These are phyloP conservation scores for Ornithorhynchus anatinus DNA, from an alignment of 2,113 vertebrate genomes.

Conservation along the genomic window DNA sequence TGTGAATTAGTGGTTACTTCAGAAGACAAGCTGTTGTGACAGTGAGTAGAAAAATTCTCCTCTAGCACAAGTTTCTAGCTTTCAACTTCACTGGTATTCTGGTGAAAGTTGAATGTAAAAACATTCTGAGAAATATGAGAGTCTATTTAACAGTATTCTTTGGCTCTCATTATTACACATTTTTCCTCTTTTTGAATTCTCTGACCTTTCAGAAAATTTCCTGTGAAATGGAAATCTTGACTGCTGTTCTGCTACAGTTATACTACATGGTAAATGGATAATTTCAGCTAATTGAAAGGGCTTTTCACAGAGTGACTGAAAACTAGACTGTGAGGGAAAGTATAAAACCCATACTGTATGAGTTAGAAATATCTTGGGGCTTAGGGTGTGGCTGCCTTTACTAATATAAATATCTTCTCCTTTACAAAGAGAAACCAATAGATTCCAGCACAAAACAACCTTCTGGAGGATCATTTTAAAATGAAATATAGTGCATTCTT, in stretches of 20 bases:
- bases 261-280: not conserved
- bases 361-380: not conserved
- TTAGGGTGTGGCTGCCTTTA: not conserved
- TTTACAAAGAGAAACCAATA: not conserved
- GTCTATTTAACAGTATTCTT: rapidly evolving
- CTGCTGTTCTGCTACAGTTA: not conserved
- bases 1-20: not conserved
- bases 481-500: not conserved
- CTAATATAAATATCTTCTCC: not conserved
- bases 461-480: not conserved
- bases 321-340: not conserved
- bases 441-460: not conserved
- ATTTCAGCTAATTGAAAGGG: not conserved
- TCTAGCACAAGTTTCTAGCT: not conserved
- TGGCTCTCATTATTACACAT: rapidly evolving
- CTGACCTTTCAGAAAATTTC: not conserved
- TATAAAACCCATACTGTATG: not conserved
- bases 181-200: not conserved
- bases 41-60: not conserved
- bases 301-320: not conserved
- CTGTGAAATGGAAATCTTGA: not conserved
- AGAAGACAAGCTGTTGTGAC: not conserved
- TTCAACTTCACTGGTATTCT: not conserved
- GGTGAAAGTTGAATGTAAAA: rapidly evolving
- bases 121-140: rapidly evolving